Conservation (phyloP, 2,888 invertebrate genomes). For the Baccha elongata region DNA sequence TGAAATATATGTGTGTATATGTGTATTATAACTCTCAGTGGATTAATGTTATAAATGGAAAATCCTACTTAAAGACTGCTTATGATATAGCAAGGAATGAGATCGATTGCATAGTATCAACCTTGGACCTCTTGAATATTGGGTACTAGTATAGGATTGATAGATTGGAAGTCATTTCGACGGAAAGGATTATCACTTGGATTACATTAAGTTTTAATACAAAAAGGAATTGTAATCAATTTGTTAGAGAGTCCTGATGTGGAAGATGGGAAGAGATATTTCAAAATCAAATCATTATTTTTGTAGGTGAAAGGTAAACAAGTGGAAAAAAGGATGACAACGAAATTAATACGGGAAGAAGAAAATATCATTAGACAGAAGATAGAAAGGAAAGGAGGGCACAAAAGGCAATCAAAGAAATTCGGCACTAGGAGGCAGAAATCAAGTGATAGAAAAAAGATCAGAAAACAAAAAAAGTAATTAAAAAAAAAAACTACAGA, state of each 20-base stretch:
- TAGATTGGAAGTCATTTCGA: constrained; percentile 36
- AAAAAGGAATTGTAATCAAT: constrained; percentile 41
- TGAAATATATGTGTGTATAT: constrained; percentile 11
- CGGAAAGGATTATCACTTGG: constrained; percentile 51
- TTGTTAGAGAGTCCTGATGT: not conserved
- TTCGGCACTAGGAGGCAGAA: too few relatives aligned
- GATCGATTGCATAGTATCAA: constrained; percentile 17
- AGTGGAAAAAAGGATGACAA: too few relatives aligned
- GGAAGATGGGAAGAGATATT: not conserved
- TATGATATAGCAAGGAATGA: not conserved
- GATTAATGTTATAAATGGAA: constrained; percentile 40
- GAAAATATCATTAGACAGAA: too few relatives aligned
- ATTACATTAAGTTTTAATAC: constrained; percentile 51
- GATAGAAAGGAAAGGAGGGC: too few relatives aligned
- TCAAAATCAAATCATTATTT: constrained; percentile 2
- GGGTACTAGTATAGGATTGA: constrained; percentile 10
- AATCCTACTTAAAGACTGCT: not conserved
- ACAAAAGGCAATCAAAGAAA: too few relatives aligned
- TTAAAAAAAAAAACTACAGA: too few relatives aligned
- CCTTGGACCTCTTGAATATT: constrained; percentile 32
- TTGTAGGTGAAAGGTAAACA: too few relatives aligned
- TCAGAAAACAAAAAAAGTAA: too few relatives aligned
- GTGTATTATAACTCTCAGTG: constrained; percentile 15
- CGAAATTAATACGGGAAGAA: too few relatives aligned
- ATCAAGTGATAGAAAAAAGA: too few relatives aligned